A percentile compares a stretch with the other conserved stretches of the same genome.
phyloP scores from a whole-genome alignment of 2,888 invertebrate species.

The Gastrophysa polygoni region DNA sequence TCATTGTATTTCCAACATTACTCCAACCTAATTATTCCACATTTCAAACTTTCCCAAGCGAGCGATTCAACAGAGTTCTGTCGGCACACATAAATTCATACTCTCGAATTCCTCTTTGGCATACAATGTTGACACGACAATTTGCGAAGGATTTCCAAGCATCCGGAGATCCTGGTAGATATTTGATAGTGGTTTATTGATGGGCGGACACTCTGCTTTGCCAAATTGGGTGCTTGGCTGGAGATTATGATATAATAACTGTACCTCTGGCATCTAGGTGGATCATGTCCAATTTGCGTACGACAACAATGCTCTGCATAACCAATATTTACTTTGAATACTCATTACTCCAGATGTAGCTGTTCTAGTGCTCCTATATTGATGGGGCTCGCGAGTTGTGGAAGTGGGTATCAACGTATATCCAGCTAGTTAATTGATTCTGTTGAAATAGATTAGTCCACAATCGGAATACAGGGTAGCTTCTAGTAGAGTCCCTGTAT shows the following conservation, averaged over 20 bases:
- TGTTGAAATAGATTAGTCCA: background rate
- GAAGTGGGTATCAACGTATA: background rate
- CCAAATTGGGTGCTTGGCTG: conserved; percentile 23
- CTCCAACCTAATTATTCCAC: background rate
- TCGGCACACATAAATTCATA: conserved; percentile 12
- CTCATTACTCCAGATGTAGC: background rate
- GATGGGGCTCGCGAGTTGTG: background rate
- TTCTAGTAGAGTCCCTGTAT: no score
- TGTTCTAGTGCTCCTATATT: background rate
- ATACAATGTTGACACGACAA: conserved; percentile 33
- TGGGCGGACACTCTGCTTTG: conserved; percentile 29
- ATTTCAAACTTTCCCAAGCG: background rate
- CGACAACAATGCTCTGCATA: conserved; percentile 1
- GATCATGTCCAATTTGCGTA: conserved; percentile 6
- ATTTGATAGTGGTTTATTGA: conserved; percentile 34
- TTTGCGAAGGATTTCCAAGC: conserved; percentile 30
- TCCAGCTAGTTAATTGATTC: background rate
- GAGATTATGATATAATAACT: conserved; percentile 29
- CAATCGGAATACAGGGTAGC: no score
- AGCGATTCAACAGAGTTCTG: background rate
- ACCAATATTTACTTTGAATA: background rate
- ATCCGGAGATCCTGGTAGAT: conserved; percentile 28
- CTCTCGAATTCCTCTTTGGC: conserved; percentile 13
- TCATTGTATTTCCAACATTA: background rate
- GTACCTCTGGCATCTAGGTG: conserved; percentile 11